Evolutionary conservation across 2,888 invertebrate genomes (phyloP), one percentile per base, ranked within the genome.

Genomic region (Eilema depressum): DNA sequence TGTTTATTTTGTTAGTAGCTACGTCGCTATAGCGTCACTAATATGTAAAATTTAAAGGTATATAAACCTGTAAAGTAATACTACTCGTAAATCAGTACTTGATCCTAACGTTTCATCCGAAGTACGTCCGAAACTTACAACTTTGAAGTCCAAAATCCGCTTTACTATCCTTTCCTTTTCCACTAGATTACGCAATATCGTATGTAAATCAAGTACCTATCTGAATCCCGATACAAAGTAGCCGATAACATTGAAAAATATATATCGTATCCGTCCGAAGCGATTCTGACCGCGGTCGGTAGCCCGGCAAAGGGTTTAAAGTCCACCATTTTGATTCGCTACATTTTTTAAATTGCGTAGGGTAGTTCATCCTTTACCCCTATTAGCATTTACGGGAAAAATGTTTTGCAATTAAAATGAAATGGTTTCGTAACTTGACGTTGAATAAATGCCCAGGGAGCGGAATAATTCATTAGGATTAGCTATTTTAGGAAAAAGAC

Each of bases 321-420:
- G n/a, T n/a, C 71, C 33, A 61, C 68, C 62, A 68, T 62, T 71
- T 71, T 41, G 60, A 68, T 25, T 57, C 57, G 17, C 30, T 63
- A 59, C n/a, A 66, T 69, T 69, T 67, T 72, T 62, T 57, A 66
- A 62, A 23, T 20, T n/a, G 37, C 12, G 63, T 25, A 30, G 53
- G 57, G 53, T 63, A 62, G 63, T 14, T 65, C 17, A 66, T 65
- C 68, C 62, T 47, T 68, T 62, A 28, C 59, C 59, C 56, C 33
- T 47, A 68, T 73, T 68, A 70, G 64, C 65, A 70, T 73, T 77
- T 63, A 69, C 64, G 60, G 33, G 69, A 73, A 78, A 76, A 74
- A 75, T 76, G 66, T 69, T 72, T 60, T 30, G 66, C 77, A 76
- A 81, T 75, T 81, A 73, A 75, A 77, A 69, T 70, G 28, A 71